Evolutionary conservation across 2,113 vertebrate species (phyloP).

Genomic region (Connochaetes taurinus): DNA sequence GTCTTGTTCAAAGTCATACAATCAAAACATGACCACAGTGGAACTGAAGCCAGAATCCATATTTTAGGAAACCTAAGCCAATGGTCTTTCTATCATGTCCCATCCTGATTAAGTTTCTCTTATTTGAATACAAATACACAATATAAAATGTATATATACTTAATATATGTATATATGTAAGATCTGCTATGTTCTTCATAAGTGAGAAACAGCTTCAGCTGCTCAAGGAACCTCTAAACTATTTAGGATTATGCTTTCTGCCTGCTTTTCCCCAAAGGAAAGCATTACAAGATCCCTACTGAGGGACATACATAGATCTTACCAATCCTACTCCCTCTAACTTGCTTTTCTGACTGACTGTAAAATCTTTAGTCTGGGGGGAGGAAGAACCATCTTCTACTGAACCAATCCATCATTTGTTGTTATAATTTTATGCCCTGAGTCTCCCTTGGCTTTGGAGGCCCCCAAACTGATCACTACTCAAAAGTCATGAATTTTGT

Average conservation of each 20-base stretch:
- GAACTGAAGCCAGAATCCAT: not conserved
- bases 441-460: conserved; percentile 7
- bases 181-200: not conserved
- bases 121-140: not conserved
- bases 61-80: not conserved
- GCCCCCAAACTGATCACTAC: not conserved
- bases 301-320: not conserved
- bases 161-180: not conserved
- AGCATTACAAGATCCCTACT: not conserved
- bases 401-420: not conserved
- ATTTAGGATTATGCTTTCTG: not conserved
- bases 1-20: not conserved
- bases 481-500: conserved; percentile 18
- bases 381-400: not conserved
- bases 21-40: not conserved
- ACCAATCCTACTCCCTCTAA: not conserved
- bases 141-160: not conserved
- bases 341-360: not conserved
- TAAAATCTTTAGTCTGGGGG: not conserved
- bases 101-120: not conserved
- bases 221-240: not conserved
- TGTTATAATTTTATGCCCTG: not conserved
- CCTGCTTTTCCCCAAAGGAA: not conserved
- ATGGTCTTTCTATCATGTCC: not conserved
- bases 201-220: not conserved